Percentiles rank a stretch among this genome's conserved stretches.
Conservation (phyloP, 2,797 vertebrate species). For the Bucorvus abyssinicus region DNA sequence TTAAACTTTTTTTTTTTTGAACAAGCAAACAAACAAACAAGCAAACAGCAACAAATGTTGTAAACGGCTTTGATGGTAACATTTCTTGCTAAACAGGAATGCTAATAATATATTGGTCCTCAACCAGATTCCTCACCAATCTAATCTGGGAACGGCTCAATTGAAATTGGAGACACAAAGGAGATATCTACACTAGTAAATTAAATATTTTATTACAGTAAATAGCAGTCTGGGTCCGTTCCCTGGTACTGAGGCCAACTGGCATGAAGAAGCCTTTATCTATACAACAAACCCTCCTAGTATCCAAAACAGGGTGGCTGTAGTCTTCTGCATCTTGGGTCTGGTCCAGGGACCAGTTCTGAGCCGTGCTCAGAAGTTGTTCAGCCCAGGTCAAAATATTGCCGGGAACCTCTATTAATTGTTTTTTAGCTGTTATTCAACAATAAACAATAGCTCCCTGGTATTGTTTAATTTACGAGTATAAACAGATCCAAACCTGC, state of each 20-base stretch:
- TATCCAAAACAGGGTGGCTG: not conserved
- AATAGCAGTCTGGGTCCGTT: conserved; percentile 27
- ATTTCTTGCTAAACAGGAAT: not conserved
- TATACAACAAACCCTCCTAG: not conserved
- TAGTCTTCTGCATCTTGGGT: not conserved
- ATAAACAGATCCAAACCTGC: not conserved
- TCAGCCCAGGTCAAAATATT: not conserved
- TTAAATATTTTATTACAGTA: conserved; percentile 44
- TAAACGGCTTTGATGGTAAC: not conserved
- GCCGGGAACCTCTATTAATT: not conserved
- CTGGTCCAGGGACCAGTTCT: not conserved
- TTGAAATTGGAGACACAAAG: conserved; percentile 5
- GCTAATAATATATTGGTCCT: not conserved
- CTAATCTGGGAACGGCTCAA: not conserved
- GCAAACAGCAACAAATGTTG: not conserved
- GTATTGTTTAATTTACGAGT: not conserved
- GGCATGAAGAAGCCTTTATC: not conserved
- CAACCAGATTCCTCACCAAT: not conserved
- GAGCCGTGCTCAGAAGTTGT: not conserved
- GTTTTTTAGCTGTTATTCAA: not conserved
- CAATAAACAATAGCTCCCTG: not conserved
- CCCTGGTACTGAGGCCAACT: not conserved
- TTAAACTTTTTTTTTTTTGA: not conserved
- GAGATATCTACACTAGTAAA: not conserved
- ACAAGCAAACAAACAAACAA: not conserved